Evolutionary conservation across 2,113 vertebrate species (phyloP).

Genomic region (Camelus bactrianus): DNA sequence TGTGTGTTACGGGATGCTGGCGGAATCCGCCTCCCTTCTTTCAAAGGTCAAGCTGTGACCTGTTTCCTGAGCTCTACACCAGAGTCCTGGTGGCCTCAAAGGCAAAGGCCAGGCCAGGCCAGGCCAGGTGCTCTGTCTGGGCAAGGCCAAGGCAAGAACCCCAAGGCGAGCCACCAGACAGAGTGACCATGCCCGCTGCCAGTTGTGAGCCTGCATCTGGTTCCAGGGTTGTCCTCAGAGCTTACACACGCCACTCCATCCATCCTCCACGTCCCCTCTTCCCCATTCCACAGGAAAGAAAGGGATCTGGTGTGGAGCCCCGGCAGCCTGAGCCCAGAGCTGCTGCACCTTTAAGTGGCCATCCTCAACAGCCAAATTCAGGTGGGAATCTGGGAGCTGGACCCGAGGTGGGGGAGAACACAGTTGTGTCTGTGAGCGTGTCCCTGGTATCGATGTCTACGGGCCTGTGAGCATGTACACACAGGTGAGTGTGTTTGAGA

Average conservation of each 20-base stretch:
- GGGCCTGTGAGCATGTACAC: neutral
- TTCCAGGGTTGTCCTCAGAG: neutral
- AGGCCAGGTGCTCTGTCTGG: neutral
- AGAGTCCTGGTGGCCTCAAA: neutral
- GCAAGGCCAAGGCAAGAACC: neutral
- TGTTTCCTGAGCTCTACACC: neutral
- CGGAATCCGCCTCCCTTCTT: neutral
- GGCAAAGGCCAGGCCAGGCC: neutral
- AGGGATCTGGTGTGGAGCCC: neutral
- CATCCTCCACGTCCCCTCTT: neutral
- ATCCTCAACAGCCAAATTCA: neutral
- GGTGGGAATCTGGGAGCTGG: neutral
- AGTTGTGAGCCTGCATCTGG: neutral
- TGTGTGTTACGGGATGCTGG: neutral
- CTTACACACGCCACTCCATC: accelerated
- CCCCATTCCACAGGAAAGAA: neutral
- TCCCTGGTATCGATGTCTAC: neutral
- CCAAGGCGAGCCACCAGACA: neutral
- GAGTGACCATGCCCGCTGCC: neutral
- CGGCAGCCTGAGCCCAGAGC: neutral
- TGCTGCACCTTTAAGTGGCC: accelerated
- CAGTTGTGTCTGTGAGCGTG: neutral
- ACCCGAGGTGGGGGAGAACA: neutral
- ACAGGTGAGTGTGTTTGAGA: neutral
- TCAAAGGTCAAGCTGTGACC: neutral